Conservation (phyloP, 92 coral and sea anemone species). For the Zoanthus sansibaricus region DNA sequence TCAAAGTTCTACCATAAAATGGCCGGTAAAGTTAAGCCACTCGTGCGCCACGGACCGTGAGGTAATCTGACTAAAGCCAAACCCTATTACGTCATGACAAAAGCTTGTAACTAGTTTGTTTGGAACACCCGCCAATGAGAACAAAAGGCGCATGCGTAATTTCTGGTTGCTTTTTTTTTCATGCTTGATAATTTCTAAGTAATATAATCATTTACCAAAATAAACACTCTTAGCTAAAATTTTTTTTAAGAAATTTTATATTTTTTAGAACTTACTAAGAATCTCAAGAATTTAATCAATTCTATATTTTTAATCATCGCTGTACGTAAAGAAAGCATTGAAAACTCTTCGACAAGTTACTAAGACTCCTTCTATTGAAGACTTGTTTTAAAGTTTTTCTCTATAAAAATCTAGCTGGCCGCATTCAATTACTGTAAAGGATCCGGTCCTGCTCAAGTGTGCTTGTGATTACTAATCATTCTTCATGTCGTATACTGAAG, state of each 20-base stretch:
- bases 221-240: background rate
- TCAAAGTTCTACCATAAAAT: constrained; percentile 21
- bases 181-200: constrained; percentile 65
- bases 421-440: too few relatives aligned
- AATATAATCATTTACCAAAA: constrained; percentile 52
- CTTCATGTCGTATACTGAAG: too few relatives aligned
- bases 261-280: background rate
- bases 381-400: too few relatives aligned
- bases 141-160: constrained; percentile 23
- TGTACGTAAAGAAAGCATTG: too few relatives aligned
- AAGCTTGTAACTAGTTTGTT: constrained; percentile 61
- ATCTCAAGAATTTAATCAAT: too few relatives aligned
- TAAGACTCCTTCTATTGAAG: too few relatives aligned
- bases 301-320: too few relatives aligned
- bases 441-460: too few relatives aligned
- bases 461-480: too few relatives aligned
- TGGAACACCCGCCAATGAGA: constrained; percentile 67
- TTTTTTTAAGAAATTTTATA: background rate
- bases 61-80: constrained; percentile 78
- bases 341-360: too few relatives aligned
- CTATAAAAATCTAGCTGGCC: too few relatives aligned
- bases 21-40: constrained; percentile 19
- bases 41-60: constrained; percentile 66
- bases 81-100: constrained; percentile 86
- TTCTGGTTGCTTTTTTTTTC: background rate